Evolutionary conservation across 2,797 vertebrate species (phyloP).

Genomic region (Acanthopagrus latus): DNA sequence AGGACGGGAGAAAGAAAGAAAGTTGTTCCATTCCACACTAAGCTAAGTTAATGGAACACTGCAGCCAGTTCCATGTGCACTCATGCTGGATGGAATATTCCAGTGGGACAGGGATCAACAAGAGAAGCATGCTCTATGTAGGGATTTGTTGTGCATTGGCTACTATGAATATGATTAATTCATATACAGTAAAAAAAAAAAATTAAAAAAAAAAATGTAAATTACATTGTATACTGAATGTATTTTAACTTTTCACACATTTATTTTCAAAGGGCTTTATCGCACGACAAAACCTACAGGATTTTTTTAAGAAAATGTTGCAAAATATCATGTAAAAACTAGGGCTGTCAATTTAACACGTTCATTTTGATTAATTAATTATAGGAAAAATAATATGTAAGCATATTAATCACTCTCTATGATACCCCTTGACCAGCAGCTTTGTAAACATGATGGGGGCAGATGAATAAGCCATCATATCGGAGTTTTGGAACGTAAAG

Average conservation of each 20-base stretch:
- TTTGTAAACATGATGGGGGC: no score
- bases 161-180: conserved; percentile 30
- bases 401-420: no score
- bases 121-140: not conserved
- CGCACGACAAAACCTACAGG: not conserved
- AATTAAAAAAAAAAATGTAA: no score
- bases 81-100: conserved; percentile 2
- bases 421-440: no score
- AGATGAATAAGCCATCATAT: no score
- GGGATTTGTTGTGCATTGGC: conserved; percentile 25
- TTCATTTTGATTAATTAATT: no score
- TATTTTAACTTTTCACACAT: not conserved
- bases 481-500: no score
- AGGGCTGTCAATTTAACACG: no score
- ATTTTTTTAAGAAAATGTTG: no score
- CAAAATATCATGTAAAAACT: no score
- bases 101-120: conserved; percentile 22
- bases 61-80: conserved; percentile 1
- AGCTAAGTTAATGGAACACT: conserved; percentile 33
- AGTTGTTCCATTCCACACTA: conserved; percentile 24
- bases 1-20: conserved; percentile 8
- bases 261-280: not conserved
- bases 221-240: not conserved
- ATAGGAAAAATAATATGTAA: no score
- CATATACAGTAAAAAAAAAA: conserved; percentile 3